phyloP scores from a whole-genome alignment of 1,140 invertebrate species.

The Mamestra configurata region DNA sequence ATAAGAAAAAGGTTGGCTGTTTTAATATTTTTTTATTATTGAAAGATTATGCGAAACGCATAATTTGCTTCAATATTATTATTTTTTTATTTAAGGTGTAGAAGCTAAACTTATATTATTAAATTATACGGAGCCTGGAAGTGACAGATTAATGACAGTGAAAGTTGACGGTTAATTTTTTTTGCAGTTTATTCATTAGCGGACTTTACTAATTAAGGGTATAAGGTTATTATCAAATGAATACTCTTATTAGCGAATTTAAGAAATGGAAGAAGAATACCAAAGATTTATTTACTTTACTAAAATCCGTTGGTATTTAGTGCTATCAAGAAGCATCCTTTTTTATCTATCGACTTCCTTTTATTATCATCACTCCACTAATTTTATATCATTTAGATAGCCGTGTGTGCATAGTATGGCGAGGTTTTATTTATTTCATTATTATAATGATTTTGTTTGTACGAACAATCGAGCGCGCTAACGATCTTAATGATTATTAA shows the following conservation, averaged over 20 bases:
- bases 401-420: neutral
- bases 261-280: too few species aligned
- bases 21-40: slow-evolving; percentile 5
- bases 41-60: too few species aligned
- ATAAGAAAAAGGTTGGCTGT: slow-evolving; percentile 79
- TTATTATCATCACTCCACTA: slow-evolving; percentile 42
- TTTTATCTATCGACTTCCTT: slow-evolving; percentile 26
- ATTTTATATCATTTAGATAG: slow-evolving; percentile 54
- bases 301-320: neutral
- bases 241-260: too few species aligned
- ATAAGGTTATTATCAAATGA: too few species aligned
- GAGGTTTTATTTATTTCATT: slow-evolving; percentile 31
- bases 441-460: slow-evolving; percentile 46
- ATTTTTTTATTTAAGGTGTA: too few species aligned
- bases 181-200: neutral
- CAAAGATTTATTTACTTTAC: neutral
- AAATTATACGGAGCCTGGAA: too few species aligned
- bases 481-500: slow-evolving; percentile 40
- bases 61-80: neutral
- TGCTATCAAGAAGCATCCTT: neutral
- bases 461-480: slow-evolving; percentile 25
- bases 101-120: too few species aligned
- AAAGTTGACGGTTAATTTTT: neutral
- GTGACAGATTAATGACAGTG: too few species aligned
- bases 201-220: too few species aligned